Evolutionary conservation across 2,113 vertebrate species (phyloP), one percentile per base, ranked within the genome.

Genomic region (Stegastes partitus): DNA sequence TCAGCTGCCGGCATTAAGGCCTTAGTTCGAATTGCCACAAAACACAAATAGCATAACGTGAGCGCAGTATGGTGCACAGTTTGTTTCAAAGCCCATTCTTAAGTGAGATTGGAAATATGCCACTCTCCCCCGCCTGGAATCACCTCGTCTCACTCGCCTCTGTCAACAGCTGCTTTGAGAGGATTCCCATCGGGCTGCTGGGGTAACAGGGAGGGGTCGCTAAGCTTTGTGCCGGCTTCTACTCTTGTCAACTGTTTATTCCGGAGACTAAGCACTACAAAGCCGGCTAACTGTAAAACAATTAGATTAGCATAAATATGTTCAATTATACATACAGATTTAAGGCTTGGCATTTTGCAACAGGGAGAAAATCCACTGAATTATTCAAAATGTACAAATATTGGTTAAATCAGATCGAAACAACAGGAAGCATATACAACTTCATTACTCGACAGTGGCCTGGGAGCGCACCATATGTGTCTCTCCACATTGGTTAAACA

Each of bases 261-360:
- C 70, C n/a, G 10, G 62, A 72, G 66, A 84, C 82, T 83, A 84
- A 89, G 81, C 84, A 66, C 81, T 86, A 87, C 83, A 92, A 90
- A 89, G 77, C 77, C 81, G 70, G 81, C 79, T 86, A 86, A 87
- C 84, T 89, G 85, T 83, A 82, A 87, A 83, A 87, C 89, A 89
- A 91, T 91, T 88, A 89, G 82, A 90, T 88, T 87, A 85, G 74
- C 83, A 89, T 88, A 90, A 88, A 87, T 87, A 85, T 85, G 84
- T 72, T 84, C 65, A 83, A 87, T 91, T 93, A 91, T 88, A 89
- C 71, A 89, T 89, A 69, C 79, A 81, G 82, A 90, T 85, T 87
- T 79, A 86, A 85, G 73, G 64, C 76, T 81, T 78, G 75, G 63
- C 75, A 83, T 76, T 81, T 78, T 78, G 63, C 75, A 85, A 77